Evolutionary conservation across 2,888 invertebrate species (phyloP).

Genomic region (Cyrtodaria siliqua): DNA sequence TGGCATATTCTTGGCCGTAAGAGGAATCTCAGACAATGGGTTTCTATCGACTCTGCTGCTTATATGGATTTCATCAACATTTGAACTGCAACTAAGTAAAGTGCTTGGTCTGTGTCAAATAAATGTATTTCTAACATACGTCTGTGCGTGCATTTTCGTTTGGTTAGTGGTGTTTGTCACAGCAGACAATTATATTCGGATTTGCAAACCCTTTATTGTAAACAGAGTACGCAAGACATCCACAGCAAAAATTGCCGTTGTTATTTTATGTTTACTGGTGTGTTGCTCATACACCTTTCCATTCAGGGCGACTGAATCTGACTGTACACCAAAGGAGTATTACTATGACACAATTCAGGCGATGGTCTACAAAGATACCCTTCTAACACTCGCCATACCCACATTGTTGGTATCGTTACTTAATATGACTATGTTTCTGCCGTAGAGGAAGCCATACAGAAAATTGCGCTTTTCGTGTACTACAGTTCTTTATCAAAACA

Average conservation of each 20-base stretch:
- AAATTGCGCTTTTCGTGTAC: slow-evolving; percentile 67
- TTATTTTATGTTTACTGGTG: slow-evolving; percentile 33
- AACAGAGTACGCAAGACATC: slow-evolving; percentile 50
- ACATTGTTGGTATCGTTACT: slow-evolving; percentile 54
- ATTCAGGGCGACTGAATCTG: slow-evolving; percentile 59
- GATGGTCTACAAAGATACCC: slow-evolving; percentile 60
- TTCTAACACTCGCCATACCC: slow-evolving; percentile 66
- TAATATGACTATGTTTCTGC: no score
- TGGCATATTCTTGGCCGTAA: slow-evolving; percentile 91
- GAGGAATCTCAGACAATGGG: slow-evolving; percentile 92
- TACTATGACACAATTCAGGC: slow-evolving; percentile 33
- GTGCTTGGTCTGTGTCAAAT: slow-evolving; percentile 90
- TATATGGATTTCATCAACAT: no score
- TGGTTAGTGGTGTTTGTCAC: slow-evolving; percentile 73
- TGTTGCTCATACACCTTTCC: slow-evolving; percentile 58
- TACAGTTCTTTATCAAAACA: slow-evolving; percentile 75
- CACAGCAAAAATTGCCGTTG: slow-evolving; percentile 38
- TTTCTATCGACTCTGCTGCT: slow-evolving; percentile 90
- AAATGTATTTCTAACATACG: slow-evolving; percentile 89
- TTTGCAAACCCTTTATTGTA: slow-evolving; percentile 64
- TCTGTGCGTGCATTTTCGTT: slow-evolving; percentile 76
- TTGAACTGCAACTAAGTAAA: no score
- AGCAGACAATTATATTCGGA: slow-evolving; percentile 67
- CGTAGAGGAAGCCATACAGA: slow-evolving; percentile 37
- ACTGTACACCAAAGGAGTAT: slow-evolving; percentile 35